Evolutionary conservation across 2,113 vertebrate genomes (phyloP).

Genomic region (Corythaixoides concolor): DNA sequence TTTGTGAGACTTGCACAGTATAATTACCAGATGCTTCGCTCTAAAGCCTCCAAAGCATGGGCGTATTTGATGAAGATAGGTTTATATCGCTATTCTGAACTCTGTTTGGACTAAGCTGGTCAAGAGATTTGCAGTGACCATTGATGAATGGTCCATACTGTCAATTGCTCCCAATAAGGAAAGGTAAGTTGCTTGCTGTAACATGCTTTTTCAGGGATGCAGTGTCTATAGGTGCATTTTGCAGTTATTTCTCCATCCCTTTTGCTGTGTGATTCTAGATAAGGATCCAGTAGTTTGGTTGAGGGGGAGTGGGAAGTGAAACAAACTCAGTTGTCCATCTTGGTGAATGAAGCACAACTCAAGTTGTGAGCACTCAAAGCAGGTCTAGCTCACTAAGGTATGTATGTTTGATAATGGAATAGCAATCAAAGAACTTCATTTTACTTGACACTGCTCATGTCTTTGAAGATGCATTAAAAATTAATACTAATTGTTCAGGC

Average conservation of each 20-base stretch:
- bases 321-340: background rate
- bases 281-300: background rate
- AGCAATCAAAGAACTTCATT: background rate
- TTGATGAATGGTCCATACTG: background rate
- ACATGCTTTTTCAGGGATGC: background rate
- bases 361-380: background rate
- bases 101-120: background rate
- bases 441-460: background rate
- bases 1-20: background rate
- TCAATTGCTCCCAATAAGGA: background rate
- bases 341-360: background rate
- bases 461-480: background rate
- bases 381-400: background rate
- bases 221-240: background rate
- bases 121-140: background rate
- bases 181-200: background rate
- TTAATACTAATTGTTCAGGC: background rate
- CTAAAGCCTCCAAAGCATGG: background rate
- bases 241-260: background rate
- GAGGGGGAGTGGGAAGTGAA: background rate
- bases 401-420: background rate
- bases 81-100: background rate
- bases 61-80: background rate
- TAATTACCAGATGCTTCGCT: background rate
- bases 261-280: background rate